phyloP scores from a whole-genome alignment of 2,797 vertebrate genomes.

The Sebastes minor region DNA sequence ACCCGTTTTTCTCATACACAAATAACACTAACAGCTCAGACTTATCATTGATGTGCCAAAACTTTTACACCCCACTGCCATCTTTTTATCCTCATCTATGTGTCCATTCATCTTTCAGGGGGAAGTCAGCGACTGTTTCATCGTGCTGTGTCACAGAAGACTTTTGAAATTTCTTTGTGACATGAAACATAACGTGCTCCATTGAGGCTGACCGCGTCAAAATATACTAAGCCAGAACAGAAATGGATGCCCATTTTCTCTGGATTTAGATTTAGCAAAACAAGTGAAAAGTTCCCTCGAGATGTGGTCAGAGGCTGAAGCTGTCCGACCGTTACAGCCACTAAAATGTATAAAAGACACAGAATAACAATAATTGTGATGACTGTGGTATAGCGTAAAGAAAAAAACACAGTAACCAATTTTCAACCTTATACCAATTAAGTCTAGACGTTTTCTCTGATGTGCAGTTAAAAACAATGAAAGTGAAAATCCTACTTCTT shows the following conservation, averaged over 20 bases:
- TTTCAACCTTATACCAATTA: slow-evolving; percentile 1
- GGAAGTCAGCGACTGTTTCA: slow-evolving; percentile 11
- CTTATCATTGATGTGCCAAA: too few species aligned
- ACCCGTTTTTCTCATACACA: background rate
- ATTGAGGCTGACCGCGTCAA: slow-evolving; percentile 37
- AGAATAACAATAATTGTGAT: slow-evolving; percentile 55
- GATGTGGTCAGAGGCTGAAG: slow-evolving; percentile 19
- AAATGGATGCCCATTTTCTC: slow-evolving; percentile 46
- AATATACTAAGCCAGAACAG: slow-evolving; percentile 24
- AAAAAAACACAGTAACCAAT: background rate
- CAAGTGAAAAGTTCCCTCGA: slow-evolving; percentile 7
- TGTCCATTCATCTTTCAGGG: background rate
- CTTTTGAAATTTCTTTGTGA: slow-evolving; percentile 3
- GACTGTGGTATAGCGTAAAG: slow-evolving; percentile 36
- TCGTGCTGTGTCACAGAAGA: background rate
- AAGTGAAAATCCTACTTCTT: background rate
- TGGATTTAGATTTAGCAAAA: slow-evolving; percentile 47
- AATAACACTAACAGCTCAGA: background rate
- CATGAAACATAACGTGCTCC: background rate
- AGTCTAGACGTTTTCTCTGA: background rate
- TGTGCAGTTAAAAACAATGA: background rate
- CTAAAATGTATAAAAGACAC: slow-evolving; percentile 36
- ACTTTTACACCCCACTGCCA: fast-evolving
- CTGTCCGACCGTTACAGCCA: slow-evolving; percentile 46
- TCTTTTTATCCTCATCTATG: background rate